A percentile compares a stretch with the other conserved stretches of the same genome.
These are phyloP conservation scores for Oreohelix idahoensis DNA, from an alignment of 1,140 invertebrate genomes.

Conservation along the genomic window DNA sequence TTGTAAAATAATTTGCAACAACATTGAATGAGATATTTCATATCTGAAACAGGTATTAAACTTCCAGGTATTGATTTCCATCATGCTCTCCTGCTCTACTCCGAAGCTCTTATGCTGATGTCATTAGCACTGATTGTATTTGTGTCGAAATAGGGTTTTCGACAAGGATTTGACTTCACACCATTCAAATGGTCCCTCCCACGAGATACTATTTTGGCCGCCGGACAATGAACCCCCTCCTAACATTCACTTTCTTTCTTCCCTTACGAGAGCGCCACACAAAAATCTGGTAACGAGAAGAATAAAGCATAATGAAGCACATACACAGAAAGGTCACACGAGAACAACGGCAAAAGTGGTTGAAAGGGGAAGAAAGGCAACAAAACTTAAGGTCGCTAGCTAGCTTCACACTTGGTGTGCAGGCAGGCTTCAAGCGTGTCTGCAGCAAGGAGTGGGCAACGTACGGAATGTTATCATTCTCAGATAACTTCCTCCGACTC, in stretches of 20 bases:
- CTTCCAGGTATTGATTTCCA: neutral
- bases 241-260: slow-evolving; percentile 29
- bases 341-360: neutral
- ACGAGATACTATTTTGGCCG: slow-evolving; percentile 22
- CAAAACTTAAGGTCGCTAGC: neutral
- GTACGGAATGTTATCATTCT: neutral
- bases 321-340: slow-evolving; percentile 6
- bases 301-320: slow-evolving; percentile 6
- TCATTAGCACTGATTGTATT: neutral
- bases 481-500: too few species aligned
- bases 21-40: neutral
- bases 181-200: slow-evolving; percentile 6
- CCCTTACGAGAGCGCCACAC: slow-evolving; percentile 29
- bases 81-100: neutral
- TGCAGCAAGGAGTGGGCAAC: neutral
- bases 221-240: slow-evolving; percentile 22
- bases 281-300: slow-evolving; percentile 25
- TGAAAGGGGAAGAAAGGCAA: slow-evolving; percentile 1
- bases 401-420: slow-evolving; percentile 28
- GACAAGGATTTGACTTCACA: slow-evolving; percentile 26
- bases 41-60: neutral
- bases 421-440: slow-evolving; percentile 24
- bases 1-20: neutral
- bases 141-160: slow-evolving; percentile 25
- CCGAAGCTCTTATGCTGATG: neutral